Base-by-base conservation (phyloP, 2,113 vertebrate species). In the Ameiurus melas region DNA sequence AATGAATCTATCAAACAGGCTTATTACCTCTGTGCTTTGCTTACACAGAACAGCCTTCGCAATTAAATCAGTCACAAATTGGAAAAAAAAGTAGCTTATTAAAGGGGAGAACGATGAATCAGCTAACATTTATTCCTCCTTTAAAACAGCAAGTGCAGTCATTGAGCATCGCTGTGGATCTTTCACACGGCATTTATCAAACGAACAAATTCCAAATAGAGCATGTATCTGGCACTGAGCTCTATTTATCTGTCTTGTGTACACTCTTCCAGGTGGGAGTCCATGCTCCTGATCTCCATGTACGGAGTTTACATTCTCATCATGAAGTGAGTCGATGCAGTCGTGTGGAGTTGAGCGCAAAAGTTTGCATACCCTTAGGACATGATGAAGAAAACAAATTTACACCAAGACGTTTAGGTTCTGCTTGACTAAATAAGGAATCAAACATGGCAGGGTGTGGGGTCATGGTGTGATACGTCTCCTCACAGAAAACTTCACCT, bases 291-390 rank as follows among this genome's bases (percentile, higher is more conserved):
- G 78, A 94, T 95, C 84, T 94, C 94, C 78, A 95, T 96, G 94
- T 96, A 96, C 84, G 95, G 92, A 51, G 89, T 96, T 89, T 96
- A 96, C 93, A 96, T 96, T 84, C 51, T 96, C 66, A 95, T 96
- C 91, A 96, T 96, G 95, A 96, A 96, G 95, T 96, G 89, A 94
- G 95, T 93, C 85, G 36, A 84, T 47, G 30, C 17, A 33, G 39
- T 75, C 51, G 25, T 58, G 58, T 36, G 25, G 64, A 13, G 20
- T n/a, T 36, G 53, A 55, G 79, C 57, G 25, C 51, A 78, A 33
- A 57, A 39, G 82, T 43, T 84, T 62, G 58, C 57, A 62, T 62
- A 62, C 57, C 57, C 58, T 27, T 27, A 25, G 36, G 80, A 62
- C 80, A 43, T 20, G 43, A 7, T 16, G 58, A 62, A 39, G 33